Conservation (phyloP, 2,113 vertebrate species). For the Orthochromis indermauri region DNA sequence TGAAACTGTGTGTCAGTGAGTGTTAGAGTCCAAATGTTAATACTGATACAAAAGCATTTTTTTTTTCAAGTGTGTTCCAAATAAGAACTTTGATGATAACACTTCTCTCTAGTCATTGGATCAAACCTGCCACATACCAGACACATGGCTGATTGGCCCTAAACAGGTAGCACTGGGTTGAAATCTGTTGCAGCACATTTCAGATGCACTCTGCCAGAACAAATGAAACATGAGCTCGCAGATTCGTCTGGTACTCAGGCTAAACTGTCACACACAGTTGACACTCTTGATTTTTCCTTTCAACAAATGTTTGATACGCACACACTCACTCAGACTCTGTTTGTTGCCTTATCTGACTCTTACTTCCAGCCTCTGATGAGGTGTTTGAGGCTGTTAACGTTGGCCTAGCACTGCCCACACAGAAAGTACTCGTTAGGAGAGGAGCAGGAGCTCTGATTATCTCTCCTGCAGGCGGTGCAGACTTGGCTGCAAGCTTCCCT, state of each 20-base stretch:
- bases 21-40: neutral
- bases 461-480: conserved; percentile 15
- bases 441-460: conserved; percentile 16
- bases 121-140: neutral
- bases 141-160: neutral
- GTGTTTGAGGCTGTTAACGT: neutral
- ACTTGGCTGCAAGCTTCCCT: neutral
- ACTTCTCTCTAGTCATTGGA: neutral
- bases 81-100: neutral
- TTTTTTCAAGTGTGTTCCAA: neutral
- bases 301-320: neutral
- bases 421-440: neutral
- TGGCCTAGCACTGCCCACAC: neutral
- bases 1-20: neutral
- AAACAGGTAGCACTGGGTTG: neutral
- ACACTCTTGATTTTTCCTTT: neutral
- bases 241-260: neutral
- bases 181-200: neutral
- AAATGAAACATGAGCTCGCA: neutral
- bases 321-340: neutral
- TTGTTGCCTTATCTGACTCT: conserved; percentile 14
- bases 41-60: fast-evolving
- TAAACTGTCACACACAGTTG: neutral
- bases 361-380: neutral
- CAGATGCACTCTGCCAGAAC: neutral